phyloP scores from a whole-genome alignment of 2,113 vertebrate genomes.

The Cyanoramphus novaezelandiae region DNA sequence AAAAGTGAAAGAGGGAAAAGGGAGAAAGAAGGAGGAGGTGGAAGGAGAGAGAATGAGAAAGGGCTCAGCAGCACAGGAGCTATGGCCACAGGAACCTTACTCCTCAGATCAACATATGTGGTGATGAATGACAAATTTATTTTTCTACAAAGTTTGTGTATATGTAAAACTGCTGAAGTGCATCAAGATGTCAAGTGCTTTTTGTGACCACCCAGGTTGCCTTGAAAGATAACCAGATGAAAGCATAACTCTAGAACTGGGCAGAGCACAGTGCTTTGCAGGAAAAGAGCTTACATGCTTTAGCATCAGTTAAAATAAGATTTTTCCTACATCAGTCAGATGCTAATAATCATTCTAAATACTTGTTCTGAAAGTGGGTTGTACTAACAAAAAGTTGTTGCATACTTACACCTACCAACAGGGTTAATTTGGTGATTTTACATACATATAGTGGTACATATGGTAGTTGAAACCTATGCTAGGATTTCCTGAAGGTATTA shows the following conservation, averaged over 20 bases:
- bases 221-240: constrained; percentile 99
- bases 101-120: constrained; percentile 95
- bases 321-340: constrained; percentile 60
- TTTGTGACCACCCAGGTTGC: constrained; percentile 98
- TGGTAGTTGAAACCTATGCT: background rate
- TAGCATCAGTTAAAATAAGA: constrained; percentile 2
- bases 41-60: constrained; percentile 32
- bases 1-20: constrained; percentile 25
- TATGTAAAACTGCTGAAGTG: constrained; percentile 99
- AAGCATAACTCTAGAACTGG: constrained; percentile 88
- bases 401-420: background rate
- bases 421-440: background rate
- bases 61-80: constrained; percentile 77
- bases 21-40: background rate
- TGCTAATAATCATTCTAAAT: constrained; percentile 65
- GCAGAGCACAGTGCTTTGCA: constrained; percentile 60
- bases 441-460: background rate
- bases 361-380: constrained; percentile 48
- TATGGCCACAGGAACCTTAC: constrained; percentile 71
- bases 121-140: constrained; percentile 99
- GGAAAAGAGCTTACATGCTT: constrained; percentile 41
- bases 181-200: constrained; percentile 99
- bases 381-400: constrained; percentile 17
- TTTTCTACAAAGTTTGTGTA: constrained; percentile 99
- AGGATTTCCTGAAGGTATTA: background rate